These are phyloP conservation scores for Agrilus mali DNA, from an alignment of 2,888 invertebrate genomes.

Conservation along the genomic window DNA sequence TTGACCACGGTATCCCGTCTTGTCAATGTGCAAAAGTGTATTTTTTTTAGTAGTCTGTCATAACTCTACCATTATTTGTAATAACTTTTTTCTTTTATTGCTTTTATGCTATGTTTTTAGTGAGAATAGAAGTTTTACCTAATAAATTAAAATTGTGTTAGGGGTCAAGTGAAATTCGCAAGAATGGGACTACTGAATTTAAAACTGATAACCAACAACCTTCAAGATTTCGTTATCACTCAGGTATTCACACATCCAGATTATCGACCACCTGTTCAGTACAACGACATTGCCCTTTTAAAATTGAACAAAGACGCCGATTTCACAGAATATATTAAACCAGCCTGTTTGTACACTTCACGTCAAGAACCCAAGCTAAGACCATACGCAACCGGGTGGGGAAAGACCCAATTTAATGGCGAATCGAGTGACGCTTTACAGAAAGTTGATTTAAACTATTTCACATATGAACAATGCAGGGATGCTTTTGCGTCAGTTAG, in stretches of 20 bases:
- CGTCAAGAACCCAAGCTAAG: not conserved
- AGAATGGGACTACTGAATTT: conserved; percentile 19
- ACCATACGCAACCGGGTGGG: conserved; percentile 18
- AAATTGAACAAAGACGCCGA: conserved; percentile 24
- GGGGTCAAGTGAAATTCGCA: conserved; percentile 15
- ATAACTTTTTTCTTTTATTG: too few relatives aligned
- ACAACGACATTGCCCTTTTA: conserved; percentile 38
- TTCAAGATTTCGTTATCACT: conserved; percentile 14
- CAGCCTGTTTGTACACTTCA: conserved; percentile 30
- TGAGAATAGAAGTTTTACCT: too few relatives aligned
- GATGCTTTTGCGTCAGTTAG: conserved; percentile 5
- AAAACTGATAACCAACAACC: too few relatives aligned
- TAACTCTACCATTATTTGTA: too few relatives aligned
- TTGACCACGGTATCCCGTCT: too few relatives aligned
- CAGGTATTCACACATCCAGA: conserved; percentile 28
- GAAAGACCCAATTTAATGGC: conserved; percentile 10
- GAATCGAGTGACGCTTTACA: conserved; percentile 11
- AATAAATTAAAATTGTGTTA: conserved; percentile 3
- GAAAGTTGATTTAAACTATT: conserved; percentile 14
- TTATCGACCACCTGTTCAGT: conserved; percentile 27
- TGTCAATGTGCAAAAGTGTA: too few relatives aligned
- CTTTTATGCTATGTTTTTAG: too few relatives aligned
- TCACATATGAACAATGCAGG: conserved; percentile 10
- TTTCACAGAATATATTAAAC: conserved; percentile 28
- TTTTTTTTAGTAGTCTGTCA: too few relatives aligned